These are phyloP conservation scores for Hyperopisus bebe DNA, from an alignment of 2,113 vertebrate species.

Conservation along the genomic window DNA sequence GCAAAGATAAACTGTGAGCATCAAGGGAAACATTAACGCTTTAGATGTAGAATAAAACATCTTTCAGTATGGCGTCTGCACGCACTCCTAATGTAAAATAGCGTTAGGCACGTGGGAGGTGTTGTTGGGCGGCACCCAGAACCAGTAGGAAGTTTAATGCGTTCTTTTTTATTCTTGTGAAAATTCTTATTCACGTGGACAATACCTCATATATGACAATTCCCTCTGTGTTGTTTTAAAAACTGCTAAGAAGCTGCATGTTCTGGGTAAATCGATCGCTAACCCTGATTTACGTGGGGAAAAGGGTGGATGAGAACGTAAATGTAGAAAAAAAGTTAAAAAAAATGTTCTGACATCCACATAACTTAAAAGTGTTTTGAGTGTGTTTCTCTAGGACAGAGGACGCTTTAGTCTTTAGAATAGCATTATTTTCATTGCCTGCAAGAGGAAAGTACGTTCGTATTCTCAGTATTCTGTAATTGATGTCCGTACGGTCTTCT, in stretches of 20 bases:
- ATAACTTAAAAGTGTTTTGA: neutral
- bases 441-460: neutral
- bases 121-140: conserved; percentile 18
- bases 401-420: neutral
- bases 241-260: conserved; percentile 15
- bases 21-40: conserved; percentile 30
- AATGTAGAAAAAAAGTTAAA: neutral
- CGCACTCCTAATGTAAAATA: neutral
- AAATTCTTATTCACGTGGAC: conserved; percentile 15
- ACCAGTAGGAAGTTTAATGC: neutral
- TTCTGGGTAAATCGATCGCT: conserved; percentile 6
- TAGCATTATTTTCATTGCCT: neutral
- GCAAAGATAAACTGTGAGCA: conserved; percentile 25
- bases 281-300: neutral
- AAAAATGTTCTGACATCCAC: neutral
- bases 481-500: neutral
- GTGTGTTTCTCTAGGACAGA: neutral
- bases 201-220: conserved; percentile 35
- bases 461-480: neutral
- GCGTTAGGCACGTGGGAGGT: neutral
- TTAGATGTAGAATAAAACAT: conserved; percentile 27
- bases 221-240: conserved; percentile 22
- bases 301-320: neutral
- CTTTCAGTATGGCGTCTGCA: conserved; percentile 26
- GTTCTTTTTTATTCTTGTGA: neutral